Base-by-base conservation (phyloP, 2,888 invertebrate species). In the Pseudeuparius sepicola region DNA sequence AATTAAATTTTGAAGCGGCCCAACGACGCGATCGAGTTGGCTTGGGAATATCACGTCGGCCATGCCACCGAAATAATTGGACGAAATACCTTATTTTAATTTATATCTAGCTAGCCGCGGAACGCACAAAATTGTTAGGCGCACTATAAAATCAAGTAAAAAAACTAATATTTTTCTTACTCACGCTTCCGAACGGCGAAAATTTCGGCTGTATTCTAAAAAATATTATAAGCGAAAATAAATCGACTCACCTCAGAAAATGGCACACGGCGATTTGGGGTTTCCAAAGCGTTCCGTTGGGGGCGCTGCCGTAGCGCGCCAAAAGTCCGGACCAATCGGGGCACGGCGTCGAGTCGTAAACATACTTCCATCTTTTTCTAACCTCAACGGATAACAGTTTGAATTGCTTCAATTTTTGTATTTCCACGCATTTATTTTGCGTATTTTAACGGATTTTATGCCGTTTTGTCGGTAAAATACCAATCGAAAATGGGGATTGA, bases 1-100 rank as follows among this genome's bases (percentile, higher is more conserved):
- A 59, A 60, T 53, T 58, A 60, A 60, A 57, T 60, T 60, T 59
- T 47, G 28, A 58, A 54, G 42, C 39, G n/a, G n/a, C n/a, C n/a
- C n/a, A n/a, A n/a, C n/a, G n/a, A n/a, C n/a, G n/a, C n/a, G n/a
- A n/a, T n/a, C n/a, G n/a, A n/a, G n/a, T n/a, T n/a, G n/a, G n/a
- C n/a, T n/a, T n/a, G n/a, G n/a, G n/a, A n/a, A n/a, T n/a, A n/a
- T n/a, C n/a, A n/a, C n/a, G n/a, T n/a, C n/a, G n/a, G n/a, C n/a
- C n/a, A n/a, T n/a, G n/a, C n/a, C n/a, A n/a, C n/a, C n/a, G n/a
- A n/a, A n/a, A n/a, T n/a, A n/a, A n/a, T n/a, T n/a, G n/a, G n/a
- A n/a, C n/a, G n/a, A n/a, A n/a, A n/a, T n/a, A n/a, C n/a, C n/a
- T n/a, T n/a, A n/a, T n/a, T n/a, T n/a, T n/a, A n/a, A n/a, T n/a